Base-by-base conservation (phyloP, 2,113 vertebrate genomes). In the Benitochromis conjunctus region DNA sequence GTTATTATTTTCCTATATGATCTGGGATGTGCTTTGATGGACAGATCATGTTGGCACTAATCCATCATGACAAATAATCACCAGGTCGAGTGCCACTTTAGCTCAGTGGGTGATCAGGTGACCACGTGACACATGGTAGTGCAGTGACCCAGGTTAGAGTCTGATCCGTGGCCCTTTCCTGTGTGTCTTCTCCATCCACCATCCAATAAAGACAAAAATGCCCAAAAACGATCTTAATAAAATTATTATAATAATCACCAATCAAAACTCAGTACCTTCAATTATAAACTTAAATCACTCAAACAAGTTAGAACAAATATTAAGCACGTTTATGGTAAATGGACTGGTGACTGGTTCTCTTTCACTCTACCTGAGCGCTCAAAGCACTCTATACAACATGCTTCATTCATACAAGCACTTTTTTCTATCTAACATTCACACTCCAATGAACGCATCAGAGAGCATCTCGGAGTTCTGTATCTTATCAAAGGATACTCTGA, bases 371-470 rank as follows among this genome's bases (percentile, higher is more conserved):
- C 60, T 64, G 60, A 64, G 26, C 26, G 4, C 26, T 29, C 4
- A 3, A 29, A 29, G 60, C 0, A 64, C 60, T 38, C 34, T 64
- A 21, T 38, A 64, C 10, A 64, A 13, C 0, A 1, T 64, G 34
- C 34, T 34, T 64, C 34, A n/a, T n/a, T n/a, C 10, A 64, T 64
- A 38, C 19, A 38, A 38, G 0, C 60, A 38, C 4, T 38, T 64
- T 21, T 64, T 64, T 11, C 12, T 6, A 38, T 21, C 34, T 64
- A 64, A 64, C 0, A 64, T 64, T 64, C 6, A 64, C 60, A 64
- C 34, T 38, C 4, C 60, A 64, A 64, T 8, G 60, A 64, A 64
- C 1, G 2, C 60, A 64, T 21, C 11, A 1, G 34, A 36, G 8
- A 36, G 34, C 34, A 36, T 9, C 8, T 36, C 8, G 8, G 19